phyloP scores from a whole-genome alignment of 1,140 invertebrate species.

The Helicoverpa zea region DNA sequence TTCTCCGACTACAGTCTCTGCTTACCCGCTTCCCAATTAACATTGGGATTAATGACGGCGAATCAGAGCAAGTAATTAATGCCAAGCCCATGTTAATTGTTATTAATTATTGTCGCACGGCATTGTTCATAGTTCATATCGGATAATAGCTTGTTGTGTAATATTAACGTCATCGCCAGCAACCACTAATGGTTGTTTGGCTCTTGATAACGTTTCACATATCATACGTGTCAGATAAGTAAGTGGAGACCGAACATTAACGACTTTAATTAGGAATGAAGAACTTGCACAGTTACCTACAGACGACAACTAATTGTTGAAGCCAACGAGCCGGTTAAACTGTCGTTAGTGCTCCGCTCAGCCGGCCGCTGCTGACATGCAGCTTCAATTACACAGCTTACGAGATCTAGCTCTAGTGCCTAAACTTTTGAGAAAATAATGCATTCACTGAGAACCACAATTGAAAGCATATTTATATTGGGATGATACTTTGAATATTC shows the following conservation, averaged over 20 bases:
- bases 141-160: slow-evolving; percentile 18
- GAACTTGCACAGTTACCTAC: background rate
- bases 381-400: slow-evolving; percentile 35
- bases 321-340: slow-evolving; percentile 16
- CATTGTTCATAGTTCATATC: slow-evolving; percentile 29
- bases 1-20: background rate
- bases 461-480: too few relatives aligned
- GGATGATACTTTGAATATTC: too few relatives aligned
- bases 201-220: background rate
- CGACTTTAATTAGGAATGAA: slow-evolving; percentile 16
- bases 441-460: background rate
- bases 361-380: slow-evolving; percentile 10
- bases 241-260: background rate
- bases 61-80: slow-evolving; percentile 41
- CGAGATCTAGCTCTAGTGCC: background rate
- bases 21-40: slow-evolving; percentile 26
- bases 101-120: slow-evolving; percentile 34
- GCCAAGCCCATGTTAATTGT: slow-evolving; percentile 32
- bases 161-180: slow-evolving; percentile 8
- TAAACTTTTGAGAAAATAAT: slow-evolving; percentile 3
- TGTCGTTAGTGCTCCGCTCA: slow-evolving; percentile 16
- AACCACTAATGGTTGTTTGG: background rate
- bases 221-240: background rate
- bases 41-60: slow-evolving; percentile 20
- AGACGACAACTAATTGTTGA: slow-evolving; percentile 21